Evolutionary conservation across 1,140 invertebrate species (phyloP), one percentile per base, ranked within the genome.

Genomic region (Sycophaga agraensis): DNA sequence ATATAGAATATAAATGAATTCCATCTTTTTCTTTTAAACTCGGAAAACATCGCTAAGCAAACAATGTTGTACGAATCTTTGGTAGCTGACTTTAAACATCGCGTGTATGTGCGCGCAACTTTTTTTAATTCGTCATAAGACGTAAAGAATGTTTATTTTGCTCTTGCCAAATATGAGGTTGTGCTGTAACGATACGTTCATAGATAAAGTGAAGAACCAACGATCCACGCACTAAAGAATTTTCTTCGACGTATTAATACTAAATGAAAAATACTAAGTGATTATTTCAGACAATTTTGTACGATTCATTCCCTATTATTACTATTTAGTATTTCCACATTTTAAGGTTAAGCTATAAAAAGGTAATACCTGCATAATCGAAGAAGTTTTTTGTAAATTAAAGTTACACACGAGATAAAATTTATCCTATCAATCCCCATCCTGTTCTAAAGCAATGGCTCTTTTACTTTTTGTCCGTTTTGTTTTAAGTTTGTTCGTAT

Each of bases 11-110:
- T 56, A 62, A 49, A 49, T 56, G 45, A 62, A 55, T 40, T 58
- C 39, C 26, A 5, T 16, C 31, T 17, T 56, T 49, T 17, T 40
- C 19, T 53, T 46, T 58, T 58, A 2, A 58, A 58, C 31, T 37
- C 17, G 35, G 35, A n/a, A 37, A 48, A 49, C 55, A 48, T 49
- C 34, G 43, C 31, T 58, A 16, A 34, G 39, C 37, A 58, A 37
- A 54, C 37, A 62, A 62, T 62, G 55, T 58, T 49, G 43, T 50
- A 62, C 43, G 53, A 62, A 62, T 62, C 60, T 62, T 62, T 62
- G 60, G 60, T 62, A 62, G 53, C 17, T 56, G 60, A 56, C 53
- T 62, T 62, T 43, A 54, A 54, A 46, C 17, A 49, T 48, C 22
- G 59, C 43, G 31, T 53, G 2, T 35, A n/a, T n/a, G 50, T 28